phyloP scores from a whole-genome alignment of 30 jellyfish, hydroid and myxozoan species.

The Pseudorhiza aurosa region DNA sequence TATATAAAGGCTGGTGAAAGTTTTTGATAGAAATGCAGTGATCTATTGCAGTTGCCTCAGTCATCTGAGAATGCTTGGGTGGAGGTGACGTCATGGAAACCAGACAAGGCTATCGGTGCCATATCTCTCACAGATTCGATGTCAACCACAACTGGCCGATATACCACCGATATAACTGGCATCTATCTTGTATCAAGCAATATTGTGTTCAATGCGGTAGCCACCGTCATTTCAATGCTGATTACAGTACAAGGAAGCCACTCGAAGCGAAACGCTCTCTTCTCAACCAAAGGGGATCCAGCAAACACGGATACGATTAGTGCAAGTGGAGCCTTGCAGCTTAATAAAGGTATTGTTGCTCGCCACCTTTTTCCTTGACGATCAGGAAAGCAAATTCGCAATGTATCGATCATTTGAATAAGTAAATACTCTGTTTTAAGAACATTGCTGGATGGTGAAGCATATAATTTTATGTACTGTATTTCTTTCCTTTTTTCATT shows the following conservation, averaged over 20 bases:
- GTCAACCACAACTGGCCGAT: constrained; percentile 63
- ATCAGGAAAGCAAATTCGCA: no score
- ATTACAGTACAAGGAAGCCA: constrained; percentile 76
- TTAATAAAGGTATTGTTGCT: constrained; percentile 78
- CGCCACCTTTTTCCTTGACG: no score
- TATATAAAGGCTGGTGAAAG: no score
- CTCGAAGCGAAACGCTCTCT: constrained; percentile 74
- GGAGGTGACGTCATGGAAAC: constrained; percentile 54
- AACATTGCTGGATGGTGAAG: no score
- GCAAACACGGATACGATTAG: constrained; percentile 67
- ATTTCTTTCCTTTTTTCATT: no score
- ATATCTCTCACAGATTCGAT: constrained; percentile 43
- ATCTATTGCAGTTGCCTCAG: constrained; percentile 57
- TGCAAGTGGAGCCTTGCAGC: constrained; percentile 79
- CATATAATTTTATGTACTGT: no score
- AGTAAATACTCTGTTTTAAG: no score
- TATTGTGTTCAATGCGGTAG: constrained; percentile 62
- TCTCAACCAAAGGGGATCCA: constrained; percentile 91
- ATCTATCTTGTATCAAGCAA: constrained; percentile 76
- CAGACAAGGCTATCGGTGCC: constrained; percentile 60
- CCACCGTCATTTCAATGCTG: constrained; percentile 70
- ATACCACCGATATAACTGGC: constrained; percentile 73
- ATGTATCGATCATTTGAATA: no score
- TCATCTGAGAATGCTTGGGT: constrained; percentile 77
- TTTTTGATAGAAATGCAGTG: no score